Conservation (phyloP, 2,113 vertebrate genomes). For the Rafetus swinhoei region DNA sequence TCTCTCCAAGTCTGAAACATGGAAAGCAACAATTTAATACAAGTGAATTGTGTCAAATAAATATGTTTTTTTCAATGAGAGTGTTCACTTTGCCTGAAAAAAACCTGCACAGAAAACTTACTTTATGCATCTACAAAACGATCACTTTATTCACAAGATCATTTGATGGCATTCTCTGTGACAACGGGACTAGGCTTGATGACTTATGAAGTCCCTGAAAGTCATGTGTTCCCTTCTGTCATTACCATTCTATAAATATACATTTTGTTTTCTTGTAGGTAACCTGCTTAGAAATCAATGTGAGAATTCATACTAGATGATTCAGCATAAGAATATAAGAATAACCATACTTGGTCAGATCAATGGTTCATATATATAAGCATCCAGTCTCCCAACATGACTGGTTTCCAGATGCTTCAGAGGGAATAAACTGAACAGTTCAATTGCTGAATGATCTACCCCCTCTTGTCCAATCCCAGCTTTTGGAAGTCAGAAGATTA, state of each 20-base stretch:
- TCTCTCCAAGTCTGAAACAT: neutral
- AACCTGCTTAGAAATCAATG: neutral
- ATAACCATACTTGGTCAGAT: neutral
- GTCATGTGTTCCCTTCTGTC: neutral
- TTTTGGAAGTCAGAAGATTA: neutral
- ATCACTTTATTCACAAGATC: neutral
- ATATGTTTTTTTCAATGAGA: neutral
- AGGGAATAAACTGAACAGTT: neutral
- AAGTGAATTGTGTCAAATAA: neutral
- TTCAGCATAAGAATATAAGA: neutral
- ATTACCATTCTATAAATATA: neutral
- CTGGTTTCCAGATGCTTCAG: neutral
- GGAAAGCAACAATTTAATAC: neutral
- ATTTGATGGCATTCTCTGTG: neutral
- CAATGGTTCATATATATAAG: neutral
- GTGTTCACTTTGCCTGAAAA: neutral
- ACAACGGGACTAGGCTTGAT: neutral
- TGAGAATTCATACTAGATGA: neutral
- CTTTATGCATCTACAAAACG: neutral
- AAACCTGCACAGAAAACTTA: neutral
- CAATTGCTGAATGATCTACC: neutral
- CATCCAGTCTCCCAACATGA: neutral
- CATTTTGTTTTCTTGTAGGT: neutral
- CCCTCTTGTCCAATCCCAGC: neutral
- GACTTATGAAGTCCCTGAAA: neutral